phyloP scores from a whole-genome alignment of 92 coral and sea anemone genomes.

The Porites cylindrica region DNA sequence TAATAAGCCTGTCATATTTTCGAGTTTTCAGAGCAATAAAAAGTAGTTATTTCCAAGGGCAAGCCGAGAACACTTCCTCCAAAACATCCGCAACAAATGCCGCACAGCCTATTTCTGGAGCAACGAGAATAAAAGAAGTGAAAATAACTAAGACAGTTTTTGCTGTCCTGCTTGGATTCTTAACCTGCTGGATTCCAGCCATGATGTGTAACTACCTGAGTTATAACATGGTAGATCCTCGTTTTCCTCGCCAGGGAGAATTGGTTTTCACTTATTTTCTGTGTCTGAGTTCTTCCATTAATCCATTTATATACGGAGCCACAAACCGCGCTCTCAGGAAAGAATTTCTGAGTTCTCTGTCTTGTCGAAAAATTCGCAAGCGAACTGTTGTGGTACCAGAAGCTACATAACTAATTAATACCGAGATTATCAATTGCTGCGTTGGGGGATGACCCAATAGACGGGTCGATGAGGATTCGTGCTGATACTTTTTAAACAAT shows the following conservation, averaged over 20 bases:
- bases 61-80: neutral
- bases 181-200: slow-evolving; percentile 58
- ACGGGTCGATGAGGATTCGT: no score
- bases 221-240: slow-evolving; percentile 33
- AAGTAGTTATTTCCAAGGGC: slow-evolving; percentile 30
- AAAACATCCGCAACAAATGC: neutral
- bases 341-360: slow-evolving; percentile 7
- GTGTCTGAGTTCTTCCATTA: slow-evolving; percentile 22
- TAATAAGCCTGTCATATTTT: slow-evolving; percentile 46
- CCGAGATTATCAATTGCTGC: no score
- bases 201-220: slow-evolving; percentile 34
- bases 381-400: no score
- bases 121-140: slow-evolving; percentile 47
- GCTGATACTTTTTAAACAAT: no score
- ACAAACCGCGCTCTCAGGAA: slow-evolving; percentile 21
- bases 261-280: slow-evolving; percentile 35
- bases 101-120: neutral
- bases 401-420: no score
- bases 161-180: slow-evolving; percentile 53
- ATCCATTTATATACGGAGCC: slow-evolving; percentile 36
- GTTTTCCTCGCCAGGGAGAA: slow-evolving; percentile 45
- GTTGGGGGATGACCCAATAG: no score
- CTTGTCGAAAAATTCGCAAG: neutral
- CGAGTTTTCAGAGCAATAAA: slow-evolving; percentile 26
- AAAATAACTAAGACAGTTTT: slow-evolving; percentile 49